Base-by-base conservation (phyloP, 2,113 vertebrate genomes). In the Poecile atricapillus region DNA sequence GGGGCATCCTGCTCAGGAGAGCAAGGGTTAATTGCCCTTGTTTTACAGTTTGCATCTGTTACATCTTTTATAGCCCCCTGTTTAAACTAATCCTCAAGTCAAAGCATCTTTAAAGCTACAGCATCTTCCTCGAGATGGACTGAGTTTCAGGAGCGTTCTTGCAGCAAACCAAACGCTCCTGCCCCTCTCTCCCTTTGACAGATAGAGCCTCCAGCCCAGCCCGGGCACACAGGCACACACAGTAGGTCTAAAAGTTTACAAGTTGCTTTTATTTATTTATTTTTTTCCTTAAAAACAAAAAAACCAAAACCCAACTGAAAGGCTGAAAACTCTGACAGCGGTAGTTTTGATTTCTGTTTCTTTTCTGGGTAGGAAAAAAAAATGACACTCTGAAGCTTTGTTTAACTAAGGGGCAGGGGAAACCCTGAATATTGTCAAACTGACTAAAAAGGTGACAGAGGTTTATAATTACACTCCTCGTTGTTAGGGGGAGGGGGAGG, bases 41-140 rank as follows among this genome's bases (percentile, higher is more conserved):
- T 98, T 98, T 98, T 98, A 98, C 97, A 98, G 97, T 98, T 98
- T 98, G 98, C 98, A 98, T 98, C 98, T 98, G 98, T 98, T 98
- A 98, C 97, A 98, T 98, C 98, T 98, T 98, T 98, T 98, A 98
- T 98, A 98, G 97, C 97, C 98, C 98, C 97, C 98, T 97, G 98
- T 97, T 98, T 98, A 97, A 98, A 98, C 97, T 98, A 98, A 98
- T 98, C 98, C 97, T 96, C 90, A 82, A 98, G 97, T 97, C 98
- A 83, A 93, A 95, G 97, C 94, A 95, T 95, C 95, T 96, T 97
- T 97, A 96, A 96, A 97, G 96, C 87, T 89, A 96, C 91, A 97
- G 93, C 97, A 96, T 98, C 97, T 97, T 97, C 97, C 65, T 92
- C 73, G 89, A 92, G 96, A 33, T 82, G 88, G 96, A 83, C 91